Conservation (phyloP, 2,113 vertebrate genomes). For the Catharus minimus region DNA sequence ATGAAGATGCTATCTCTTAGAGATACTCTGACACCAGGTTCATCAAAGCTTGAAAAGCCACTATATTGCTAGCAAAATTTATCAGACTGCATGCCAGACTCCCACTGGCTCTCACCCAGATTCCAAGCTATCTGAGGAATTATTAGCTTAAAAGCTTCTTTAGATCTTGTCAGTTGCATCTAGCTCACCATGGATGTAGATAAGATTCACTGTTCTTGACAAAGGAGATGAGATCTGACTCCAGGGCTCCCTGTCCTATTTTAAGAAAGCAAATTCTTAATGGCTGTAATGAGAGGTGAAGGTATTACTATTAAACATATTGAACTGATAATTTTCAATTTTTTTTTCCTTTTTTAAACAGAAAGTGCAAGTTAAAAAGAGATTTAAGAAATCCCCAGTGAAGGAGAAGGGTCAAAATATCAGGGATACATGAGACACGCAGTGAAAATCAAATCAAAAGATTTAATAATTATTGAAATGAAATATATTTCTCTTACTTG, state of each 20-base stretch:
- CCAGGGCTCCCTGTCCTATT: neutral
- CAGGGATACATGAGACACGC: neutral
- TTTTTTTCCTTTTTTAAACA: neutral
- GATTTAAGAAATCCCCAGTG: neutral
- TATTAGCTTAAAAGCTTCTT: constrained; percentile 30
- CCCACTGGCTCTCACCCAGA: constrained; percentile 17
- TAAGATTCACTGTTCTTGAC: neutral
- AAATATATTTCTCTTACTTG: neutral
- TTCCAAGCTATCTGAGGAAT: neutral
- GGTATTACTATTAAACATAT: neutral
- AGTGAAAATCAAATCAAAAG: neutral
- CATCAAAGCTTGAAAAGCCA: constrained; percentile 1
- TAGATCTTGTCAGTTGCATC: constrained; percentile 1
- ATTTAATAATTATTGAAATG: neutral
- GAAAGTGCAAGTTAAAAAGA: neutral
- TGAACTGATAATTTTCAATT: neutral
- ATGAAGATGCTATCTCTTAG: neutral
- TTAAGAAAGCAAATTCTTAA: neutral
- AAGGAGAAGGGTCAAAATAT: neutral
- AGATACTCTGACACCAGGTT: neutral
- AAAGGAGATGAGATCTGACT: neutral
- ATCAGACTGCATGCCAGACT: neutral
- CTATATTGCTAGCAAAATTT: neutral
- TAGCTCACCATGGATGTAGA: neutral
- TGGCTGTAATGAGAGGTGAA: neutral